Conservation (phyloP, 2,797 vertebrate genomes). For the Poeciliopsis paucimaculata region DNA sequence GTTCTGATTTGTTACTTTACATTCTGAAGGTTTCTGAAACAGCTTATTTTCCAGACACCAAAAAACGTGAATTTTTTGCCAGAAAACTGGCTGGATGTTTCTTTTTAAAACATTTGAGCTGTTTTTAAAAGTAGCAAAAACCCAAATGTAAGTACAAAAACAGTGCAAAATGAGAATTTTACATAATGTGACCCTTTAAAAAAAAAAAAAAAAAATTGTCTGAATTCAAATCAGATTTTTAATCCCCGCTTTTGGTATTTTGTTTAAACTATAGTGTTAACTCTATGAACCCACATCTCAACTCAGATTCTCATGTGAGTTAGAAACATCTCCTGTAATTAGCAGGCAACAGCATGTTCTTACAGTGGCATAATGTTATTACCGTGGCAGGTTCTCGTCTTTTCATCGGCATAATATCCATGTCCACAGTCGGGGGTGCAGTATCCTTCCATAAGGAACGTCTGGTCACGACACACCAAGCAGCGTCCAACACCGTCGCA, state of each 20-base stretch:
- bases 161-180: too few species aligned
- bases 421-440: slow-evolving; percentile 87
- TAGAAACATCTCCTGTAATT: background rate
- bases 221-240: background rate
- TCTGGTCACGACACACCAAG: slow-evolving; percentile 77
- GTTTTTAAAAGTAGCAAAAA: too few species aligned
- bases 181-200: background rate
- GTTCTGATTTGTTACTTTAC: too few species aligned
- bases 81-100: too few species aligned
- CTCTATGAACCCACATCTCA: background rate
- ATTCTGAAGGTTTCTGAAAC: too few species aligned
- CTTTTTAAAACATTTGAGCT: too few species aligned
- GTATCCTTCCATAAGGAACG: slow-evolving; percentile 81
- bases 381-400: slow-evolving; percentile 87
- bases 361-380: background rate
- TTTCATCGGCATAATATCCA: slow-evolving; percentile 80
- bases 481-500: slow-evolving; percentile 82
- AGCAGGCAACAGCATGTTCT: background rate
- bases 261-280: background rate
- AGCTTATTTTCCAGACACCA: too few species aligned
- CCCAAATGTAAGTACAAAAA: too few species aligned
- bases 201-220: background rate
- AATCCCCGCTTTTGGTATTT: background rate
- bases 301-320: background rate
- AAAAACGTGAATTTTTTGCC: too few species aligned